phyloP scores from a whole-genome alignment of 2,888 invertebrate genomes.

The Acronicta aceris region DNA sequence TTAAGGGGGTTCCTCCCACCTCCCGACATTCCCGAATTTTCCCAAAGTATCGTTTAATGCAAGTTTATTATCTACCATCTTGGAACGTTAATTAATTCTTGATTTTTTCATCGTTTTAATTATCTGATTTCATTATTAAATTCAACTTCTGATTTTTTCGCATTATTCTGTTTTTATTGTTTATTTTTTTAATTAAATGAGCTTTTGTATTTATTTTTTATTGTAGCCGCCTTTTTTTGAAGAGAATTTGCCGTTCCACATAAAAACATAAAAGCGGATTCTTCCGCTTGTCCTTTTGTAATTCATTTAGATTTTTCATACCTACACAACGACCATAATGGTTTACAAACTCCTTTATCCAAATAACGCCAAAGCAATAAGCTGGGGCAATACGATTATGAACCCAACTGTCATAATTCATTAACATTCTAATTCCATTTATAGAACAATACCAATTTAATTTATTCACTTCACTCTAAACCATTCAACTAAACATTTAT shows the following conservation, averaged over 20 bases:
- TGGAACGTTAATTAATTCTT: conserved; percentile 83
- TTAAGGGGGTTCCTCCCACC: conserved; percentile 71
- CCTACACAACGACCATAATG: too few relatives aligned
- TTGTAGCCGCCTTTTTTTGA: too few relatives aligned
- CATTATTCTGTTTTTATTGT: too few relatives aligned
- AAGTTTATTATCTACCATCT: conserved; percentile 85
- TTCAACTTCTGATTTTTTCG: conserved; percentile 8
- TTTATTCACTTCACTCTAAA: conserved; percentile 41
- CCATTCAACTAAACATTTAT: conserved; percentile 51
- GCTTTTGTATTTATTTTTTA: too few relatives aligned
- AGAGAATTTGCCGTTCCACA: too few relatives aligned
- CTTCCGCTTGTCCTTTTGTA: too few relatives aligned
- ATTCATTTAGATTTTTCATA: too few relatives aligned
- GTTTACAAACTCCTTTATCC: background rate
- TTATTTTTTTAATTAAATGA: background rate
- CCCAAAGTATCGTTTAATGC: conserved; percentile 87
- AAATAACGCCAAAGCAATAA: background rate
- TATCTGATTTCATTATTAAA: conserved; percentile 19
- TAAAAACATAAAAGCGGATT: too few relatives aligned
- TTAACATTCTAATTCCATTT: conserved; percentile 18
- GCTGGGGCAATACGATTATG: background rate
- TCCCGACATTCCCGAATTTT: conserved; percentile 79
- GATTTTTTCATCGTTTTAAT: conserved; percentile 58
- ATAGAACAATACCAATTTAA: conserved; percentile 28
- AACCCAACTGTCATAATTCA: conserved; percentile 12